These are phyloP conservation scores for Labeo calbasu DNA, from an alignment of 2,797 vertebrate species.

Conservation along the genomic window DNA sequence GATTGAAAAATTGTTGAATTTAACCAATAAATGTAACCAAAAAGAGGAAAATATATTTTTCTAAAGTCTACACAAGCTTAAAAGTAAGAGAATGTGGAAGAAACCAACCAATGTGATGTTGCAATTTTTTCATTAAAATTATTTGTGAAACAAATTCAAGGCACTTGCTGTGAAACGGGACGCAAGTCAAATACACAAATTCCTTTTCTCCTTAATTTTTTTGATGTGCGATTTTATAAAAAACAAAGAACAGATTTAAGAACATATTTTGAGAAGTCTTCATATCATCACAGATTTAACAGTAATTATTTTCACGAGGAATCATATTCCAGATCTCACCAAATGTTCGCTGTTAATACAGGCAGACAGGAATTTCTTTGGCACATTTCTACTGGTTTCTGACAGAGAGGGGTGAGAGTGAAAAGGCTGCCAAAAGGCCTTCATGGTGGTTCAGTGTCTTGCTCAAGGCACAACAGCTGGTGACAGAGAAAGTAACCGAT, in stretches of 20 bases:
- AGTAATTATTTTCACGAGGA: constrained; percentile 14
- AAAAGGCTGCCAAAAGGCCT: constrained; percentile 1
- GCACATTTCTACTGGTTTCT: constrained; percentile 27
- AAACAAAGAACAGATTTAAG: constrained; percentile 7
- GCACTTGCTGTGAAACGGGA: constrained; percentile 19
- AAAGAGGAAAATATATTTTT: background rate
- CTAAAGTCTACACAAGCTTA: constrained; percentile 2
- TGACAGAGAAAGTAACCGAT: constrained; percentile 24
- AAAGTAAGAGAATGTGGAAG: constrained; percentile 9
- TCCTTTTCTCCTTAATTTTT: background rate
- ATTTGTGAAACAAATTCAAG: constrained; percentile 6
- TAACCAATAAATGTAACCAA: background rate
- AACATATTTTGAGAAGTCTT: constrained; percentile 27
- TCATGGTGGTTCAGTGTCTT: constrained; percentile 32
- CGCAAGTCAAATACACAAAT: constrained; percentile 9
- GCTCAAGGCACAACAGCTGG: constrained; percentile 15
- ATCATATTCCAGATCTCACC: background rate
- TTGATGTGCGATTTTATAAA: constrained; percentile 7
- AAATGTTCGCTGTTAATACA: background rate
- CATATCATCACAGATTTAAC: constrained; percentile 35
- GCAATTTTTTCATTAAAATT: background rate
- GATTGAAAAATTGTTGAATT: background rate
- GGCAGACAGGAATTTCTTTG: constrained; percentile 37
- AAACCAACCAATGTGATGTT: constrained; percentile 1
- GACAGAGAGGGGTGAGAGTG: background rate